Evolutionary conservation across 1,140 invertebrate species (phyloP), one percentile per base, ranked within the genome.

Genomic region (Drosophila pachea): DNA sequence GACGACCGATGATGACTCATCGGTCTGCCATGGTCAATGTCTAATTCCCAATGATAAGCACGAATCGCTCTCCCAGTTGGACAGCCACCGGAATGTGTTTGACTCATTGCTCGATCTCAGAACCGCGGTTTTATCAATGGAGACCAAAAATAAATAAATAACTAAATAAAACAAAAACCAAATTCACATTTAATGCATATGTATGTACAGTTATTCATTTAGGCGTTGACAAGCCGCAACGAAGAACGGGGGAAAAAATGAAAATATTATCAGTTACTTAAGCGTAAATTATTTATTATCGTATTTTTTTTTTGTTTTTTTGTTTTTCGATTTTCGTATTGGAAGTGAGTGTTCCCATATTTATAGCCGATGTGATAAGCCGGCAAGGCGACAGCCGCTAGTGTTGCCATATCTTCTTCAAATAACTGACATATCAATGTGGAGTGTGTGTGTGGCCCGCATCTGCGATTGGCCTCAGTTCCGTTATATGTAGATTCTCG

Each of bases 351-450:
- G 71, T 68, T 54, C 62, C 58, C 33, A 64, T 78, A 82, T 78
- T 72, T 83, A 81, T 83, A 81, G 71, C 11, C 31, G 1, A 22
- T 22, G 22, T 59, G 78, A 81, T 81, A 81, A 43, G 40, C 22
- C 22, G 29, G 55, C 50, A 56, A 62, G 38, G 63, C 61, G 54
- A 42, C 61, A 64, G 16, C 45, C 12, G 49, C 36, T 32, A 64
- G 56, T 67, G 55, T 14, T 29, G 55, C 32, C 38, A 59, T 52
- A 66, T 67, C 65, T 48, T n/a, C 5, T 48, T n/a, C 5, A 52
- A 47, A 65, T 40, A 56, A 22, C 32, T 36, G 35, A 7, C 49
- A 14, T 16, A 52, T 33, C 16, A 32, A 32, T 31, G 29, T 32
- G 22, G n/a, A 31, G 47, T 47, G 45, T 8, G 16, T 22, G 45